Base-by-base conservation (phyloP, 2,113 vertebrate genomes). In the Phyllopteryx taeniolatus region DNA sequence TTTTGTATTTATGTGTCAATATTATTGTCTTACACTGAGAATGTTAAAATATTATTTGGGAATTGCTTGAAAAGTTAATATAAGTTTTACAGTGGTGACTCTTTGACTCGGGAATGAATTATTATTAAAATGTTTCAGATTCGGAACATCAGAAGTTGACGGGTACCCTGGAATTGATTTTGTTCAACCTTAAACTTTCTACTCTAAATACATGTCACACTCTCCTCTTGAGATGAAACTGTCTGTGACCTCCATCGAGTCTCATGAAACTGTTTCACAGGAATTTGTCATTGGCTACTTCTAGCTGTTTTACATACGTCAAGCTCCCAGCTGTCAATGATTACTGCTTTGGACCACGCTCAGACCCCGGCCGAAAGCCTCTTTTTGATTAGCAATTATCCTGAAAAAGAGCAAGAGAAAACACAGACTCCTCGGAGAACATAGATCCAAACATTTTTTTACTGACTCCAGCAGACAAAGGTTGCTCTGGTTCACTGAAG, bases 311-410 rank as follows among this genome's bases (percentile, higher is more conserved):
- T 78, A 19, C 73, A 69, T 67, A 79, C 85, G 83, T 86, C 76
- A 70, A 44, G 46, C 73, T 80, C 75, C 67, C 90, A 90, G 89
- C 90, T 91, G 91, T 79, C 83, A 82, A 20, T 66, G 79, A 91
- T 93, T 91, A 90, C 73, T 39, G 71, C 80, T 82, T 68, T 53
- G 75, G 83, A 82, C 83, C 35, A 31, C 79, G 81, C 88, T 81
- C 70, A 0, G 69, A 86, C 82, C 79, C 68, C 78, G 46, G 78
- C 87, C 59, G 74, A 85, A 72, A 53, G 81, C 83, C 89, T 78
- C 80, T 73, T 85, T 92, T 90, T 91, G 90, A 91, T 93, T 89
- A 89, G 79, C 82, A 89, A 91, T 91, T 91, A 87, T 83, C 77
- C 74, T 56, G n/a, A 68, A 85, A 78, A 83, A 85, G 71, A 76